phyloP scores from a whole-genome alignment of 2,888 invertebrate species.

The Heliconius hortense region DNA sequence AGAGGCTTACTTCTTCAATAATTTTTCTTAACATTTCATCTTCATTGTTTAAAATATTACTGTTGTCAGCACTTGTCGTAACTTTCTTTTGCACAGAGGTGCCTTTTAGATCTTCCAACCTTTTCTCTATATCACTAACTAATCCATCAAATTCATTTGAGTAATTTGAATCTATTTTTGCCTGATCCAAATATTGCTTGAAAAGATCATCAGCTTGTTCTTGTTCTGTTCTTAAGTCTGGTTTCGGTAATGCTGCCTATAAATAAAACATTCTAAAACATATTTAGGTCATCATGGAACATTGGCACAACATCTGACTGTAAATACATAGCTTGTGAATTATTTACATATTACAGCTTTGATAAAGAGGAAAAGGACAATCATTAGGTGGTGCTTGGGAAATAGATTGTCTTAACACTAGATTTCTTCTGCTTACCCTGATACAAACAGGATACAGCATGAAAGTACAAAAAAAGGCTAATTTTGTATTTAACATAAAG shows the following conservation, averaged over 20 bases:
- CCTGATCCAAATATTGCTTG: conserved; percentile 80
- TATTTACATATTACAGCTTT: background rate
- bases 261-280: conserved; percentile 37
- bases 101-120: conserved; percentile 62
- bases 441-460: background rate
- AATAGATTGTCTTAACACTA: background rate
- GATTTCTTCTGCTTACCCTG: background rate
- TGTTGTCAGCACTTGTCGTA: conserved; percentile 37
- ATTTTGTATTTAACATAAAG: conserved; percentile 7
- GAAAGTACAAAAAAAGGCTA: background rate
- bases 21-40: conserved; percentile 63
- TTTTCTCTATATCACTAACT: conserved; percentile 61
- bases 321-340: background rate
- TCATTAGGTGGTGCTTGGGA: background rate
- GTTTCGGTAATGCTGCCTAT: conserved; percentile 68
- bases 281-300: too few relatives aligned
- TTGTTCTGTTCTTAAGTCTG: conserved; percentile 85
- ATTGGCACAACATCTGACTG: background rate
- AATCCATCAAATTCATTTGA: conserved; percentile 66
- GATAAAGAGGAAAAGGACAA: background rate
- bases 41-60: conserved; percentile 62
- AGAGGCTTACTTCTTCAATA: conserved; percentile 63
- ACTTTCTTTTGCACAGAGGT: conserved; percentile 32
- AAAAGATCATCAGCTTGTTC: conserved; percentile 88
- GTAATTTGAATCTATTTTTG: conserved; percentile 71